These are phyloP conservation scores for Brachionus paranguensis DNA, from an alignment of 1,140 invertebrate species.

Conservation along the genomic window DNA sequence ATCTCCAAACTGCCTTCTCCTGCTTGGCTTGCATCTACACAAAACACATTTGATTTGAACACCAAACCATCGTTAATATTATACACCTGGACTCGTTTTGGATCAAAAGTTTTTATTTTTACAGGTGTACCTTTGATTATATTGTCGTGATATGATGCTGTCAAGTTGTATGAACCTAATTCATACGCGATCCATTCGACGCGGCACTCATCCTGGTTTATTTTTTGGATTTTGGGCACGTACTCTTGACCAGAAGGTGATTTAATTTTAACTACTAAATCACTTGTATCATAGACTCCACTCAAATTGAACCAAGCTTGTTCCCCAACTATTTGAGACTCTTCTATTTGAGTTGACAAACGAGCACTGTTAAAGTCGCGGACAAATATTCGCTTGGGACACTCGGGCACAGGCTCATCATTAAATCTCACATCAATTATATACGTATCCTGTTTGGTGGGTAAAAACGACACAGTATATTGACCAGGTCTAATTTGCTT, in stretches of 20 bases:
- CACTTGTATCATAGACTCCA: not conserved
- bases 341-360: not conserved
- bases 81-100: slow-evolving; percentile 77
- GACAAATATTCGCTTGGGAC: slow-evolving; percentile 14
- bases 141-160: slow-evolving; percentile 81
- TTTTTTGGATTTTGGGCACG: slow-evolving; percentile 5
- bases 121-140: slow-evolving; percentile 84
- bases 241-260: slow-evolving; percentile 11
- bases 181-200: slow-evolving; percentile 81
- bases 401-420: slow-evolving; percentile 84
- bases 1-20: slow-evolving; percentile 97
- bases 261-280: not conserved
- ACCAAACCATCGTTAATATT: slow-evolving; percentile 74
- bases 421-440: slow-evolving; percentile 97
- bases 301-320: slow-evolving; percentile 5
- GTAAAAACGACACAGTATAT: slow-evolving; percentile 70
- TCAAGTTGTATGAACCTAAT: slow-evolving; percentile 77
- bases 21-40: slow-evolving; percentile 87
- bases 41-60: slow-evolving; percentile 82
- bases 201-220: slow-evolving; percentile 59
- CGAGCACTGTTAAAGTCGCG: not conserved
- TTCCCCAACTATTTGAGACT: not conserved
- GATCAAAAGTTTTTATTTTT: slow-evolving; percentile 82
- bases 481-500: slow-evolving; percentile 19
- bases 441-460: slow-evolving; percentile 81